Percentiles rank a stretch among this genome's conserved stretches.
These are phyloP conservation scores for Notothenia rossii DNA, from an alignment of 2,113 vertebrate genomes.

Conservation along the genomic window DNA sequence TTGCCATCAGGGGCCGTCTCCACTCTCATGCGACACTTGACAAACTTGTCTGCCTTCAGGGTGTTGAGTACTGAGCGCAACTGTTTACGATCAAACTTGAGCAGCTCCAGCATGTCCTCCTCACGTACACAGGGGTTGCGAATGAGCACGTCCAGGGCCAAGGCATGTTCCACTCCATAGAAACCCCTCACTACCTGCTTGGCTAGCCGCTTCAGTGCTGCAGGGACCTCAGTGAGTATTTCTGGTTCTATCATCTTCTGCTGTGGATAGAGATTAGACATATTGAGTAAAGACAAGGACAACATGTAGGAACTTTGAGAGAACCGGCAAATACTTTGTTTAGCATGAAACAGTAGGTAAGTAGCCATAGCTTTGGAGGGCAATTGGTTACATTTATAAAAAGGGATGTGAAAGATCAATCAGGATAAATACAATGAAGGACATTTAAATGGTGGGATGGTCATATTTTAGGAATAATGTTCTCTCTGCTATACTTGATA, in stretches of 20 bases:
- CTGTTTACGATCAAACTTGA: constrained; percentile 98
- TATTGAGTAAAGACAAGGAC: background rate
- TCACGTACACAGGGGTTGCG: constrained; percentile 97
- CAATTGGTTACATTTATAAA: background rate
- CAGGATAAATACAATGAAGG: background rate
- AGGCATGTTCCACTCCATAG: constrained; percentile 94
- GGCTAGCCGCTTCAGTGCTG: constrained; percentile 93
- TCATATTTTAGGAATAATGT: background rate
- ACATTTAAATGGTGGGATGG: background rate
- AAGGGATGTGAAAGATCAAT: background rate
- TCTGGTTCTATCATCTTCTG: constrained; percentile 92
- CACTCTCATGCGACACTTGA: constrained; percentile 98
- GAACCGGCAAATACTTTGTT: background rate
- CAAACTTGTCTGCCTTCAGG: constrained; percentile 97
- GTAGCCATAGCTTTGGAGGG: background rate
- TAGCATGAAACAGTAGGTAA: background rate
- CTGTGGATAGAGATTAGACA: constrained; percentile 24
- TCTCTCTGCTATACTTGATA: background rate
- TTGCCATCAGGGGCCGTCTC: constrained; percentile 96
- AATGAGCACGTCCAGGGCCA: constrained; percentile 97
- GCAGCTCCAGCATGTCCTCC: constrained; percentile 98
- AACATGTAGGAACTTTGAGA: background rate
- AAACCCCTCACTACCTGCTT: constrained; percentile 98
- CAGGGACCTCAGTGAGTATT: constrained; percentile 94
- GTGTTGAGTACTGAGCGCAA: constrained; percentile 96